Evolutionary conservation across 2,888 invertebrate genomes (phyloP).

Genomic region (Synanthedon myopaeformis): DNA sequence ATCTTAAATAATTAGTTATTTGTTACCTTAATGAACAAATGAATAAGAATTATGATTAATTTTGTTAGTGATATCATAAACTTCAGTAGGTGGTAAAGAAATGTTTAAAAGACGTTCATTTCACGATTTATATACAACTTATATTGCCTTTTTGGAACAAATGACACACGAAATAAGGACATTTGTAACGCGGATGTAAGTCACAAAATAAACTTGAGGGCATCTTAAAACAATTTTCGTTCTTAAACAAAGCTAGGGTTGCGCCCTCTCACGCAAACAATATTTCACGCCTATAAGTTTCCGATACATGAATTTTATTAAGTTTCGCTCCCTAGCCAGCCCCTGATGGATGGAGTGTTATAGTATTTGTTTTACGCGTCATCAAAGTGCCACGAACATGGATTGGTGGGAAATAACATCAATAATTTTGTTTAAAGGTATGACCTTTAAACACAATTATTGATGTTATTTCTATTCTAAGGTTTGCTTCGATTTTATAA

Average conservation of each 20-base stretch:
- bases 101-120: too few relatives aligned
- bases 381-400: constrained; percentile 47
- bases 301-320: constrained; percentile 72
- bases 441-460: constrained; percentile 6
- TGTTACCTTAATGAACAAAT: too few relatives aligned
- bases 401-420: constrained; percentile 39
- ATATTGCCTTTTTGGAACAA: too few relatives aligned
- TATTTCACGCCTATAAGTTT: constrained; percentile 66
- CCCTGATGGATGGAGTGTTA: constrained; percentile 50
- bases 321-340: constrained; percentile 42
- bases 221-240: constrained; percentile 23
- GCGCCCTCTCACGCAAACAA: constrained; percentile 47
- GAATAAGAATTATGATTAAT: too few relatives aligned
- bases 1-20: too few relatives aligned
- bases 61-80: too few relatives aligned
- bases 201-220: constrained; percentile 6
- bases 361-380: constrained; percentile 66
- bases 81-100: too few relatives aligned
- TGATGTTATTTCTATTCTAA: not conserved
- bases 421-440: too few relatives aligned
- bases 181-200: constrained; percentile 6
- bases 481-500: not conserved
- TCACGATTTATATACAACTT: too few relatives aligned
- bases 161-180: not conserved
- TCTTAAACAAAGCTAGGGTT: constrained; percentile 42